Base-by-base conservation (phyloP, 1,140 invertebrate species). In the Asobara japonica region DNA sequence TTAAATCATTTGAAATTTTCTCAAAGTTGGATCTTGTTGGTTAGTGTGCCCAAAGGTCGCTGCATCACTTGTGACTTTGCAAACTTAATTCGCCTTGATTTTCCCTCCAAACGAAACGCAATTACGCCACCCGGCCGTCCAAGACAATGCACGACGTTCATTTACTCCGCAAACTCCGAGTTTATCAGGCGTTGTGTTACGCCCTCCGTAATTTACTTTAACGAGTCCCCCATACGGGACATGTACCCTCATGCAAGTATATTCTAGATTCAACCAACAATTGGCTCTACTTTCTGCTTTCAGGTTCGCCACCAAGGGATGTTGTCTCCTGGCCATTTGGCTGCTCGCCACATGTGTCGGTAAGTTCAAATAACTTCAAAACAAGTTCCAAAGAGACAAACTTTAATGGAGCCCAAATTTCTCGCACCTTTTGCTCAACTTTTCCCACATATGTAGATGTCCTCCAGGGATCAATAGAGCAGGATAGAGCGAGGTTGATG, bases 301-400 rank as follows among this genome's bases (percentile, higher is more conserved):
- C 81, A 84, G 83, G 77, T 83, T 78, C 62, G 72, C 76, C 41
- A 74, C 69, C 71, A 56, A 56, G 51, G 74, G 79, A 75, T 65
- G 76, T 18, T 65, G 38, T 22, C 68, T 80, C 30, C 73, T 82
- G 48, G 74, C 69, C 29, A 77, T 78, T 73, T 83, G 79, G 78
- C 77, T 86, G 65, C 51, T 80, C 74, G 72, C 74, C 69, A 78
- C 79, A 48, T 78, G 76, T 70, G 80, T 78, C 16, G 83, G 84
- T 84, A 73, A 86, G 84, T 82, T 22, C 18, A 45, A 33, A n/a
- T n/a, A n/a, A n/a, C n/a, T n/a, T n/a, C n/a, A n/a, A n/a, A n/a
- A n/a, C n/a, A n/a, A n/a, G n/a, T n/a, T n/a, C n/a, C n/a, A n/a
- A n/a, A n/a, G n/a, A n/a, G n/a, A n/a, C n/a, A n/a, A n/a, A n/a